Evolutionary conservation across 2,888 invertebrate species (phyloP).

Genomic region (Syritta pipiens): DNA sequence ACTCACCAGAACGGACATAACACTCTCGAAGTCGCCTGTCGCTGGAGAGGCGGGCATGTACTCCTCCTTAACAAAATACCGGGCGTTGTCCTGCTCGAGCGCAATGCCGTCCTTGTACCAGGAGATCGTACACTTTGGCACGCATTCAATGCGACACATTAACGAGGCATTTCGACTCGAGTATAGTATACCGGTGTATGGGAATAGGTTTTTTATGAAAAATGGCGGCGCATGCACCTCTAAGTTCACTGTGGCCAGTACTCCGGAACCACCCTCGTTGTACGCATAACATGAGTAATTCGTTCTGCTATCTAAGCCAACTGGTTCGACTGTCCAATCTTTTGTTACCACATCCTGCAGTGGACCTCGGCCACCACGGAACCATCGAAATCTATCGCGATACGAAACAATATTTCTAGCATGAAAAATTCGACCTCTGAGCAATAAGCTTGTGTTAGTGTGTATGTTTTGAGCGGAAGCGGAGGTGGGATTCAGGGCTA

Average conservation of each 20-base stretch:
- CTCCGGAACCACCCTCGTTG: slow-evolving; percentile 91
- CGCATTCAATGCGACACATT: slow-evolving; percentile 93
- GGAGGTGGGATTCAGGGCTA: slow-evolving; percentile 63
- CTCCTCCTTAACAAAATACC: slow-evolving; percentile 85
- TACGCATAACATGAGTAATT: slow-evolving; percentile 94
- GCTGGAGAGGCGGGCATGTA: slow-evolving; percentile 86
- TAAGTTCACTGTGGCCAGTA: slow-evolving; percentile 84
- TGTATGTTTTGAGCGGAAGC: slow-evolving; percentile 48
- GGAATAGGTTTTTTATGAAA: slow-evolving; percentile 90
- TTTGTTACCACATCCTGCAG: slow-evolving; percentile 87
- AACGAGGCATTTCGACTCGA: slow-evolving; percentile 88
- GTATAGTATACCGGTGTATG: slow-evolving; percentile 89
- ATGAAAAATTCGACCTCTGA: slow-evolving; percentile 76
- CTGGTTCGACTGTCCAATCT: slow-evolving; percentile 90
- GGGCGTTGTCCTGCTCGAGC: slow-evolving; percentile 81
- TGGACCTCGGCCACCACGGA: slow-evolving; percentile 85
- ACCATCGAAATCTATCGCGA: slow-evolving; percentile 86
- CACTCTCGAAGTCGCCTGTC: slow-evolving; percentile 93
- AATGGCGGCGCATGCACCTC: slow-evolving; percentile 91
- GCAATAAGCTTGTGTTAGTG: slow-evolving; percentile 34
- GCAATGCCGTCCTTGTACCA: slow-evolving; percentile 90
- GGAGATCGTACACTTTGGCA: slow-evolving; percentile 89
- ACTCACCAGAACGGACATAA: slow-evolving; percentile 90
- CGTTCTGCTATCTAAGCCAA: slow-evolving; percentile 90
- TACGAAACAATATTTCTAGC: slow-evolving; percentile 75